A percentile compares a stretch with the other conserved stretches of the same genome.
Conservation (phyloP, 1,140 invertebrate species). For the Caenorhabditis remanei region DNA sequence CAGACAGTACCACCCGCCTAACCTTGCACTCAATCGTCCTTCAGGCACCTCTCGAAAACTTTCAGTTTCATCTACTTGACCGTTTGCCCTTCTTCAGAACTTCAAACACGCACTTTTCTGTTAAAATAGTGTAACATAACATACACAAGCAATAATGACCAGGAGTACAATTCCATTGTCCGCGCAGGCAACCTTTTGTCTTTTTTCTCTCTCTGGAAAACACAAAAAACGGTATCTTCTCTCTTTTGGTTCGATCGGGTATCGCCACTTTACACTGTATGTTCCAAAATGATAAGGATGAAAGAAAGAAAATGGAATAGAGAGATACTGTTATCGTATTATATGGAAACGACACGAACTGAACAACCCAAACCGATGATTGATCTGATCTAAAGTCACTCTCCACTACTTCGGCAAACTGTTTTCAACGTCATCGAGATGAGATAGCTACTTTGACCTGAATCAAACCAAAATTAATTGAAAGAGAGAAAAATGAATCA, state of each 20-base stretch:
- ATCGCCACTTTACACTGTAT: conserved; percentile 17
- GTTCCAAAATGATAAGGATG: conserved; percentile 20
- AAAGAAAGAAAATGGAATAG: background rate
- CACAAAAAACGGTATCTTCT: background rate
- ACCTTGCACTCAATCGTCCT: background rate
- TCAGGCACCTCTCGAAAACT: background rate
- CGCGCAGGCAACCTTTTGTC: too few relatives aligned
- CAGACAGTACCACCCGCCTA: too few relatives aligned
- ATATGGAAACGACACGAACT: background rate
- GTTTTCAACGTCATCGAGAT: background rate
- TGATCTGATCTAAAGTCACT: conserved; percentile 51
- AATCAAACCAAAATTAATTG: background rate
- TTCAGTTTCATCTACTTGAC: conserved; percentile 18
- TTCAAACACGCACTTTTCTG: background rate
- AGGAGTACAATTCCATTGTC: background rate
- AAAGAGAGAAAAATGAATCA: background rate
- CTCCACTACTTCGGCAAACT: conserved; percentile 7
- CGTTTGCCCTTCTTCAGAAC: background rate
- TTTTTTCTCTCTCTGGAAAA: conserved; percentile 6
- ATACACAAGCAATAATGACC: background rate
- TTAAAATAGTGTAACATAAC: background rate
- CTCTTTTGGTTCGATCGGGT: background rate
- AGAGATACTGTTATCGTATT: conserved; percentile 41
- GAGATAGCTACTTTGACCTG: background rate
- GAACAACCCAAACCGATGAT: conserved; percentile 21